Evolutionary conservation across 2,797 vertebrate species (phyloP).

Genomic region (Tokudaia muenninki): DNA sequence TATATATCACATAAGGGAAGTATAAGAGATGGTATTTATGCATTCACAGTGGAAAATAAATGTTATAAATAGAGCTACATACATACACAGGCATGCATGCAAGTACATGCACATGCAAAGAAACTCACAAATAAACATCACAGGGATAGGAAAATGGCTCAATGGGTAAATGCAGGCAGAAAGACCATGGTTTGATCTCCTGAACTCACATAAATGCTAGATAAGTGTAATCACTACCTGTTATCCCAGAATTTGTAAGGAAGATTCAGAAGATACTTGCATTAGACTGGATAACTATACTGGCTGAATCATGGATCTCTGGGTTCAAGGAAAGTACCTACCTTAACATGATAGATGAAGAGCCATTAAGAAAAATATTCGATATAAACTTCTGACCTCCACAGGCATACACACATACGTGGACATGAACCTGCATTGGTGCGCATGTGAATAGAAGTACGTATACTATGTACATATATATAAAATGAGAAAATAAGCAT

Average conservation of each 20-base stretch:
- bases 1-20: not conserved
- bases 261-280: not conserved
- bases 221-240: not conserved
- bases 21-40: not conserved
- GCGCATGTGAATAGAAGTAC: not conserved
- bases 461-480: too few species aligned
- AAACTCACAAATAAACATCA: not conserved
- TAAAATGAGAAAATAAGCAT: not conserved
- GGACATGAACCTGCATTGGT: too few species aligned
- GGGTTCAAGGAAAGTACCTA: not conserved
- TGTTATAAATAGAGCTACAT: not conserved
- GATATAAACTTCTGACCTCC: too few species aligned
- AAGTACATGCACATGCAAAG: not conserved
- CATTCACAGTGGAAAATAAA: not conserved
- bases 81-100: not conserved
- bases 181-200: too few species aligned
- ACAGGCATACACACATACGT: not conserved
- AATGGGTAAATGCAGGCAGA: too few species aligned
- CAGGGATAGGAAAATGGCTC: not conserved
- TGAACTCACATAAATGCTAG: not conserved
- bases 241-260: not conserved
- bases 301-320: not conserved
- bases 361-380: not conserved
- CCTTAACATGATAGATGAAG: not conserved
- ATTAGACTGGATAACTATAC: not conserved